These are phyloP conservation scores for Tapirus indicus DNA, from an alignment of 2,797 vertebrate genomes.

Conservation along the genomic window DNA sequence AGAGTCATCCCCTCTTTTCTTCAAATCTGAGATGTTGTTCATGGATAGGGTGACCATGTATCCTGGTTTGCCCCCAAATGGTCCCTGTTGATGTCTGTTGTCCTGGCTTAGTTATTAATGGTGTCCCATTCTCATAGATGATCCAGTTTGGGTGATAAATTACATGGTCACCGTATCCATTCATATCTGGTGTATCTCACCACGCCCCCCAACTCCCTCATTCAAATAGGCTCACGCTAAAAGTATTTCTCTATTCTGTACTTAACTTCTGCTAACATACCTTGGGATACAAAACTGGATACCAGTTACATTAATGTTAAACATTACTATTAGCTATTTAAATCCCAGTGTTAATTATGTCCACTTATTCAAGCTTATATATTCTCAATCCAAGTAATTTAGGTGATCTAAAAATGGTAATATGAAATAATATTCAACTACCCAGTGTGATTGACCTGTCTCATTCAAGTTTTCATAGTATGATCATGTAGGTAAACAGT, in stretches of 20 bases:
- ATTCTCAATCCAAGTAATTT: background rate
- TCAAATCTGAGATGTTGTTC: background rate
- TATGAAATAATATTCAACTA: background rate
- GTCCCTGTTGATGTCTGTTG: background rate
- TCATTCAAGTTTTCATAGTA: background rate
- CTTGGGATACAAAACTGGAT: background rate
- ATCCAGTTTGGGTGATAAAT: background rate
- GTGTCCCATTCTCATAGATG: background rate
- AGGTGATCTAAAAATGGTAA: background rate
- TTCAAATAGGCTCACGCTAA: background rate
- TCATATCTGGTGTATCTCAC: background rate
- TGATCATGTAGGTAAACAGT: background rate
- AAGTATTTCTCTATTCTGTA: background rate
- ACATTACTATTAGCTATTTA: background rate
- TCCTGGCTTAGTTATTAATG: background rate
- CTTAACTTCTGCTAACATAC: background rate
- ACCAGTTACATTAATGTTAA: background rate
- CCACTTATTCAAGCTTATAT: background rate
- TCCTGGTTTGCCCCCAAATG: background rate
- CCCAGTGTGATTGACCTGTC: background rate
- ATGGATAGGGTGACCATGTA: background rate
- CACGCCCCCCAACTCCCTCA: background rate
- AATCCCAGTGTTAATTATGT: background rate
- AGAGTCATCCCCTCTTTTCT: background rate
- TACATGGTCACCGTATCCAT: background rate